These are phyloP conservation scores for Hyposmocoma kahamanoa DNA, from an alignment of 1,140 invertebrate species.

Conservation along the genomic window DNA sequence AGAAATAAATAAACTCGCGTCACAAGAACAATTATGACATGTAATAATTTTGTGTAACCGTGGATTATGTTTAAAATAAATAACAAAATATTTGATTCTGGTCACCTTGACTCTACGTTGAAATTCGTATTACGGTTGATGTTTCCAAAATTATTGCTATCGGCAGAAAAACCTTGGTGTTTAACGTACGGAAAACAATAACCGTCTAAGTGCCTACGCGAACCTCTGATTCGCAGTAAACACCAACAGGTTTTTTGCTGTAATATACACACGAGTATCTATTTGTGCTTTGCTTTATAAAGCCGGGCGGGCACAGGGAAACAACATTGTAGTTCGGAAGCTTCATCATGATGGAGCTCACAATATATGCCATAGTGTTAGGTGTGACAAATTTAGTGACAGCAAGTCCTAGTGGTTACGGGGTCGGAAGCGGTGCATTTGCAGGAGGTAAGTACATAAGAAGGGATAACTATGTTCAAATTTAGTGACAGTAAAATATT, in stretches of 20 bases:
- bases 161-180: slow-evolving; percentile 9
- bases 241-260: slow-evolving; percentile 57
- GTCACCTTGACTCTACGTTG: too few species aligned
- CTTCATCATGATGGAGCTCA: slow-evolving; percentile 57
- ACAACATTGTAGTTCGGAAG: slow-evolving; percentile 52
- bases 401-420: slow-evolving; percentile 49
- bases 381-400: slow-evolving; percentile 33
- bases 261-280: slow-evolving; percentile 36
- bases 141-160: too few species aligned
- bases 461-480: too few species aligned
- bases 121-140: too few species aligned
- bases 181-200: slow-evolving; percentile 32
- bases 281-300: slow-evolving; percentile 69
- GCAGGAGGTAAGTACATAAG: slow-evolving; percentile 51
- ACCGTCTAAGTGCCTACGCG: slow-evolving; percentile 29
- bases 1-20: too few species aligned
- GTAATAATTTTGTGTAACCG: too few species aligned
- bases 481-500: too few species aligned
- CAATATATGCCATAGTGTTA: slow-evolving; percentile 40
- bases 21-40: too few species aligned
- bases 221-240: slow-evolving; percentile 53
- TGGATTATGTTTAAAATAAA: too few species aligned
- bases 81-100: too few species aligned
- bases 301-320: slow-evolving; percentile 34
- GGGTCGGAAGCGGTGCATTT: slow-evolving; percentile 42